A percentile compares a stretch with the other conserved stretches of the same genome.
phyloP scores from a whole-genome alignment of 92 coral and sea anemone genomes.

The Zoanthus gigantus region DNA sequence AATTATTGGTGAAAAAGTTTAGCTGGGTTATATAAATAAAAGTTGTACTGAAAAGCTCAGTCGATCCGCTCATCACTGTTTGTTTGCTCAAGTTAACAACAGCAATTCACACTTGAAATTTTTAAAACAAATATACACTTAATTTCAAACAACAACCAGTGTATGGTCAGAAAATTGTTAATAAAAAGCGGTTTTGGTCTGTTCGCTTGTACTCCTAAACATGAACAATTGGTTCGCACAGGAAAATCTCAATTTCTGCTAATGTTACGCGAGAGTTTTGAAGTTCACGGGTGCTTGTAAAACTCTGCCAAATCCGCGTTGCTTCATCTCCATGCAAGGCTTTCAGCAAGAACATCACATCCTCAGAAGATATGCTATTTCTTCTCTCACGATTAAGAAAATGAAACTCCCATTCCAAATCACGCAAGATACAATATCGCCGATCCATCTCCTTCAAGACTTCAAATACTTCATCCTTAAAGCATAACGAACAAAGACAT shows the following conservation, averaged over 20 bases:
- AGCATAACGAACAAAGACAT: slow-evolving; percentile 66
- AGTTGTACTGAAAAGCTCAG: too few species aligned
- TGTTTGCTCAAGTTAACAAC: too few species aligned
- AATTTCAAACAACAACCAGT: not conserved
- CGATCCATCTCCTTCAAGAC: slow-evolving; percentile 71
- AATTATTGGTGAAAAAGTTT: too few species aligned
- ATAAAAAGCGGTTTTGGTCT: not conserved
- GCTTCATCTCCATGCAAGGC: slow-evolving; percentile 64
- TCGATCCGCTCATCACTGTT: too few species aligned
- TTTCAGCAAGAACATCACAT: slow-evolving; percentile 59
- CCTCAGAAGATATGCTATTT: slow-evolving; percentile 60
- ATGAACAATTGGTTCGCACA: slow-evolving; percentile 42
- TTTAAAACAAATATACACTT: too few species aligned
- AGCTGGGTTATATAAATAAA: too few species aligned
- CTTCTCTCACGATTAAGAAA: slow-evolving; percentile 58
- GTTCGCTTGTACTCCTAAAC: not conserved
- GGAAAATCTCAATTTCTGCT: slow-evolving; percentile 59
- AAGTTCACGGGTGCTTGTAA: slow-evolving; percentile 42
- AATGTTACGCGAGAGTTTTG: slow-evolving; percentile 53
- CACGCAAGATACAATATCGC: slow-evolving; percentile 69
- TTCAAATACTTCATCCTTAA: slow-evolving; percentile 57
- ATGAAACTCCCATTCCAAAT: slow-evolving; percentile 66
- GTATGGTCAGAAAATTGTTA: not conserved
- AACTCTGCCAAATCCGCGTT: slow-evolving; percentile 43
- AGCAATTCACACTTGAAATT: too few species aligned